Percentiles rank a stretch among this genome's conserved stretches.
These are phyloP conservation scores for Deroplatys truncata DNA, from an alignment of 2,888 invertebrate species.

Conservation along the genomic window DNA sequence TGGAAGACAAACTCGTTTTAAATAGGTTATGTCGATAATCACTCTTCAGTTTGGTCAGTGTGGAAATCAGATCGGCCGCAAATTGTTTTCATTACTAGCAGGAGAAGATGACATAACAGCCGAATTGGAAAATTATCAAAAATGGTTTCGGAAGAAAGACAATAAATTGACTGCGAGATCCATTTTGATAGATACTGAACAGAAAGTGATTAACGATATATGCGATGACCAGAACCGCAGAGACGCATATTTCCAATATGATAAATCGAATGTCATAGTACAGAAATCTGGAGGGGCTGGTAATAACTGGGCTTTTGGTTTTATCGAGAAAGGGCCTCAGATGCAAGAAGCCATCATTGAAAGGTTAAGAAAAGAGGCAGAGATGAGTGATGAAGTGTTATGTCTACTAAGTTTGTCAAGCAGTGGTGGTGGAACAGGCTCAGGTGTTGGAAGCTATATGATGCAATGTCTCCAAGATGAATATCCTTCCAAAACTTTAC, in stretches of 20 bases:
- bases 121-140: slow-evolving; percentile 39
- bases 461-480: slow-evolving; percentile 45
- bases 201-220: slow-evolving; percentile 45
- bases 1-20: too few species aligned
- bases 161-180: slow-evolving; percentile 44
- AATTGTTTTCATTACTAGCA: slow-evolving; percentile 45
- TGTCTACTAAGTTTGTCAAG: slow-evolving; percentile 48
- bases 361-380: slow-evolving; percentile 43
- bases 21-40: slow-evolving; percentile 38
- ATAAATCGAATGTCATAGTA: slow-evolving; percentile 44
- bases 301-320: slow-evolving; percentile 55
- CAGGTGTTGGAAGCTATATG: slow-evolving; percentile 49
- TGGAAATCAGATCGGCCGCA: slow-evolving; percentile 51
- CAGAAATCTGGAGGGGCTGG: slow-evolving; percentile 48
- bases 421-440: slow-evolving; percentile 53
- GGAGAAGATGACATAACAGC: slow-evolving; percentile 40
- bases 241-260: slow-evolving; percentile 40
- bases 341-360: slow-evolving; percentile 43
- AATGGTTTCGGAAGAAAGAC: slow-evolving; percentile 46
- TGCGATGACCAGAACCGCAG: slow-evolving; percentile 34
- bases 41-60: slow-evolving; percentile 53
- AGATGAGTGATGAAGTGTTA: slow-evolving; percentile 45
- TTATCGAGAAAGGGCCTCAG: slow-evolving; percentile 43
- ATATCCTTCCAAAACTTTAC: slow-evolving; percentile 47
- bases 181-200: slow-evolving; percentile 50